Conservation (phyloP, 2,113 vertebrate genomes). For the Dipodomys merriami region DNA sequence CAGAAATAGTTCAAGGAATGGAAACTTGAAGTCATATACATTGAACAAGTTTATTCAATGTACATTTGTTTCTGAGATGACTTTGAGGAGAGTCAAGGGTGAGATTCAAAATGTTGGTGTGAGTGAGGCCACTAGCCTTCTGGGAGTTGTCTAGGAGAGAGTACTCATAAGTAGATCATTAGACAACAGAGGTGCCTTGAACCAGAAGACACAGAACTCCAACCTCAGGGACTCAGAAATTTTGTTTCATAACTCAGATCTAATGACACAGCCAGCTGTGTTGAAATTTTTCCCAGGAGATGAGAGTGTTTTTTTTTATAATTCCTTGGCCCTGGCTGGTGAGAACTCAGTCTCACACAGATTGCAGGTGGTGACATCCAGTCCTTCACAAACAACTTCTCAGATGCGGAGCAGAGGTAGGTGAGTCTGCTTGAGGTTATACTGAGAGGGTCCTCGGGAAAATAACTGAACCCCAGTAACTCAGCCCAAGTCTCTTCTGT, state of each 20-base stretch:
- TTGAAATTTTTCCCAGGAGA: neutral
- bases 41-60: neutral
- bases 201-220: neutral
- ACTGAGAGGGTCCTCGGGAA: neutral
- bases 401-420: conserved; percentile 43
- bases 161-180: neutral
- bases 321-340: neutral
- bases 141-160: neutral
- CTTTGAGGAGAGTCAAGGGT: neutral
- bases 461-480: neutral
- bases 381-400: neutral
- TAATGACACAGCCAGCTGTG: neutral
- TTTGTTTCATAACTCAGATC: neutral
- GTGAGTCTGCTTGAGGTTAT: conserved; percentile 18
- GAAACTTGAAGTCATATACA: neutral
- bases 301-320: neutral
- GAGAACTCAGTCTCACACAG: neutral
- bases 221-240: neutral
- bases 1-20: neutral
- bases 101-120: neutral
- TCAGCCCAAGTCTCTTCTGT: neutral
- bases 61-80: neutral
- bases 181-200: neutral
- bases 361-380: neutral
- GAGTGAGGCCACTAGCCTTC: neutral